A percentile compares a stretch with the other conserved stretches of the same genome.
These are phyloP conservation scores for Galaxias olidus DNA, from an alignment of 2,797 vertebrate species.

Conservation along the genomic window DNA sequence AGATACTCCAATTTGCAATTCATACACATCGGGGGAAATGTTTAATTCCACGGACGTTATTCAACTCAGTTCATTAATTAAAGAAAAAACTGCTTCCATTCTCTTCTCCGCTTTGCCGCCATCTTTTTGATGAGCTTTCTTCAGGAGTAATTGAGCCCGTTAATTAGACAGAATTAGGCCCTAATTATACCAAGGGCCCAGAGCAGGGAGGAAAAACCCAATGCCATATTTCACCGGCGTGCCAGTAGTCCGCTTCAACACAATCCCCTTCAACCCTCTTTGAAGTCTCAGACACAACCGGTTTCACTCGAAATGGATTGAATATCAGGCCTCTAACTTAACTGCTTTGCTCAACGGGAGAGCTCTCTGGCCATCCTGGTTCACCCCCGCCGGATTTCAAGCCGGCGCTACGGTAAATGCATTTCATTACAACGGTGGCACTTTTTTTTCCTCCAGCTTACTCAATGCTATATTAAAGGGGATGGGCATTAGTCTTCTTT, in stretches of 20 bases:
- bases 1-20: conserved; percentile 75
- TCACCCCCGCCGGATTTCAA: conserved; percentile 72
- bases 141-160: conserved; percentile 82
- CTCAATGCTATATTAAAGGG: conserved; percentile 76
- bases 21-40: conserved; percentile 81
- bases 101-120: conserved; percentile 74
- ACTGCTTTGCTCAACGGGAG: conserved; percentile 68
- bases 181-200: conserved; percentile 81
- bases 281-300: conserved; percentile 69
- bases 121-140: conserved; percentile 83
- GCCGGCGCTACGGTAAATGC: conserved; percentile 68
- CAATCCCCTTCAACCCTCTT: conserved; percentile 60
- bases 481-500: conserved; percentile 76
- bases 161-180: conserved; percentile 85
- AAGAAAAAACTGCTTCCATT: conserved; percentile 72
- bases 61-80: conserved; percentile 84
- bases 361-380: conserved; percentile 69
- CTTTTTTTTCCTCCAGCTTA: conserved; percentile 71
- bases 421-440: conserved; percentile 76
- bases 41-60: conserved; percentile 78
- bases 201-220: conserved; percentile 68
- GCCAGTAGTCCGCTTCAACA: conserved; percentile 59
- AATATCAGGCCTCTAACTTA: conserved; percentile 70
- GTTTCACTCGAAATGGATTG: conserved; percentile 76
- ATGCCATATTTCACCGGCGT: conserved; percentile 73